Conservation (phyloP, 2,113 vertebrate species). For the Hypomesus transpacificus region DNA sequence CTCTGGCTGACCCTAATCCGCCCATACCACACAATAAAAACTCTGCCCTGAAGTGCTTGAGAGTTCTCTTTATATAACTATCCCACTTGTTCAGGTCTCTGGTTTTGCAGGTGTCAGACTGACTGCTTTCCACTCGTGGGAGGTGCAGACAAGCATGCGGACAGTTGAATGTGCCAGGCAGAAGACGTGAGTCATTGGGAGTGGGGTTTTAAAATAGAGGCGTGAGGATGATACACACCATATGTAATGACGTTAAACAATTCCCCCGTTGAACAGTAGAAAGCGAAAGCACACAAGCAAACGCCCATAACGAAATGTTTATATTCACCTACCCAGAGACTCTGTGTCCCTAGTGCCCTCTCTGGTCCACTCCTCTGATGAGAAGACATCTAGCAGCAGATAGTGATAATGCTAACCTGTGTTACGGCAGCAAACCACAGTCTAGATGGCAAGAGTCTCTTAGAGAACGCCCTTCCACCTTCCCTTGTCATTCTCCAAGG, state of each 20-base stretch:
- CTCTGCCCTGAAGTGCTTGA: slow-evolving; percentile 32
- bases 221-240: slow-evolving; percentile 62
- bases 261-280: slow-evolving; percentile 12
- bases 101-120: slow-evolving; percentile 53
- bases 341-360: too few relatives aligned
- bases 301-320: slow-evolving; percentile 1
- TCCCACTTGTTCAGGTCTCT: slow-evolving; percentile 53
- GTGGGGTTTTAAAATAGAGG: slow-evolving; percentile 68
- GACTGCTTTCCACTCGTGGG: slow-evolving; percentile 57
- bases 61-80: slow-evolving; percentile 68
- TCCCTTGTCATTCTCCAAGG: slow-evolving; percentile 1
- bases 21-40: slow-evolving; percentile 26
- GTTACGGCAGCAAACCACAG: neutral
- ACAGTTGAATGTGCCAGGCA: slow-evolving; percentile 67
- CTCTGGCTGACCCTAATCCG: slow-evolving; percentile 53
- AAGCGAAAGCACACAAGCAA: slow-evolving; percentile 15
- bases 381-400: neutral
- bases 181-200: slow-evolving; percentile 67
- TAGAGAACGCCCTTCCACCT: neutral
- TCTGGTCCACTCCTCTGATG: neutral
- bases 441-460: neutral
- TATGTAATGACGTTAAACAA: slow-evolving; percentile 45
- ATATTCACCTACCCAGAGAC: too few relatives aligned
- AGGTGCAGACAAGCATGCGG: slow-evolving; percentile 66
- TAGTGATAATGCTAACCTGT: neutral